phyloP scores from a whole-genome alignment of 2,797 vertebrate species.

The Sebastiscus tertius region DNA sequence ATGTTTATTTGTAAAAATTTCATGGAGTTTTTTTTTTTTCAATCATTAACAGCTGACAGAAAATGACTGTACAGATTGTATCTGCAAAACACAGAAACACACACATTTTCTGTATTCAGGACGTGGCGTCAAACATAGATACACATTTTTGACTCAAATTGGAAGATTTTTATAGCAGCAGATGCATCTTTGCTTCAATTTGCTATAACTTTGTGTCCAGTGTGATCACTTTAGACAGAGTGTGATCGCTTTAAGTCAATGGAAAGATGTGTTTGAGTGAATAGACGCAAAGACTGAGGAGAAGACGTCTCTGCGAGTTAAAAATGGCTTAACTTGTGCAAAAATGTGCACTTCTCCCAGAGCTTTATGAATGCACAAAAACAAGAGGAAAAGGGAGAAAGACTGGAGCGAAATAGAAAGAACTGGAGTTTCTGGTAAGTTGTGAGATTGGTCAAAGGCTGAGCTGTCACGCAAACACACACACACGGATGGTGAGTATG shows the following conservation, averaged over 20 bases:
- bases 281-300: neutral
- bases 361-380: neutral
- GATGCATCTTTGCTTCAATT: neutral
- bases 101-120: neutral
- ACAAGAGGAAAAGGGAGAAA: neutral
- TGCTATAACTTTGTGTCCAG: neutral
- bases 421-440: neutral
- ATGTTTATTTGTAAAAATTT: neutral
- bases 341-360: neutral
- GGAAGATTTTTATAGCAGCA: neutral
- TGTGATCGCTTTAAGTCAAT: neutral
- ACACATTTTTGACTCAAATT: neutral
- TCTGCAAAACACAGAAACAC: neutral
- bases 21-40: neutral
- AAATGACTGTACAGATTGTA: neutral
- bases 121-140: neutral
- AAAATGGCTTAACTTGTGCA: neutral
- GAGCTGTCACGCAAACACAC: neutral
- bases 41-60: neutral
- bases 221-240: neutral
- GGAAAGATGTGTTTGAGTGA: neutral
- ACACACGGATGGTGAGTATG: neutral
- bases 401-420: neutral
- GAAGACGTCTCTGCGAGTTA: neutral
- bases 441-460: neutral